A percentile compares a stretch with the other conserved stretches of the same genome.
phyloP scores from a whole-genome alignment of 2,113 vertebrate species.

The Macrotus californicus region DNA sequence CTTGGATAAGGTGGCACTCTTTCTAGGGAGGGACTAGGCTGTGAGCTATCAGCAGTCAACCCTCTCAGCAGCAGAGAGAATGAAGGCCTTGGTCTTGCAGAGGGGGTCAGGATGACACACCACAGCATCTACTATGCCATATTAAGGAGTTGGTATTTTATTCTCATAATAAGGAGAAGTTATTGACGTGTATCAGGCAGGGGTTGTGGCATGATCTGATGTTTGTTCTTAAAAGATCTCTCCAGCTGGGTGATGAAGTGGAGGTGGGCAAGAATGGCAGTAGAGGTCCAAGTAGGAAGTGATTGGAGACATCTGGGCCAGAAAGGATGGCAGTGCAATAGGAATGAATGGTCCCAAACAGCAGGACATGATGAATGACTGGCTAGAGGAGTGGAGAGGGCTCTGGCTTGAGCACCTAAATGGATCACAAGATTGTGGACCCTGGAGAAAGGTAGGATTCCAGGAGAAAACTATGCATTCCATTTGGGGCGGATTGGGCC shows the following conservation, averaged over 20 bases:
- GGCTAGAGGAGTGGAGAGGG: not conserved
- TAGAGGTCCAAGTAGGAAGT: conserved; percentile 25
- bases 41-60: not conserved
- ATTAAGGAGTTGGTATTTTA: not conserved
- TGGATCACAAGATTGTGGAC: not conserved
- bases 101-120: not conserved
- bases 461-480: not conserved
- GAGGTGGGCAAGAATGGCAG: not conserved
- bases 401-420: not conserved
- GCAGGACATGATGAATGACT: not conserved
- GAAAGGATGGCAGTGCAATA: not conserved
- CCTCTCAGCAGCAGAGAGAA: not conserved
- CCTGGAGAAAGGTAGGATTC: not conserved
- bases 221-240: not conserved
- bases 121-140: fast-evolving
- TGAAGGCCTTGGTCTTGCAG: not conserved
- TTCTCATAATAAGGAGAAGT: not conserved
- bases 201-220: not conserved
- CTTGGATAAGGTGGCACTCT: not conserved
- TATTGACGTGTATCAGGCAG: not conserved
- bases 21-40: not conserved
- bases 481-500: not conserved
- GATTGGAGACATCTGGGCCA: not conserved
- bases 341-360: not conserved
- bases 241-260: conserved; percentile 26